Base-by-base conservation (phyloP, 2,888 invertebrate genomes). In the Tinea pellionella region DNA sequence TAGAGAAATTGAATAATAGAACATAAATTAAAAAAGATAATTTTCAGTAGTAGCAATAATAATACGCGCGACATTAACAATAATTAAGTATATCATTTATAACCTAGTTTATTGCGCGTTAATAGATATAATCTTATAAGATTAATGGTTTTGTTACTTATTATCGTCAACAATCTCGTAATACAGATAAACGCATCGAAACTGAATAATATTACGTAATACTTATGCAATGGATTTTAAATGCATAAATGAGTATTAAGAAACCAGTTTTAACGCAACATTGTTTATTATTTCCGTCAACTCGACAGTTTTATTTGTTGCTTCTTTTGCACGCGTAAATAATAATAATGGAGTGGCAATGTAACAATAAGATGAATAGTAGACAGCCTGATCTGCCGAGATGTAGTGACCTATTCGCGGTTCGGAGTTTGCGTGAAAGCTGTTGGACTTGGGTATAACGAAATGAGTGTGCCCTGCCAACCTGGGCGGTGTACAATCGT, bases 171-270 rank as follows among this genome's bases (percentile, higher is more conserved):
- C 37, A 37, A n/a, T 37, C 37, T 37, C 37, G 37, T 37, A 37
- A 37, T 37, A 37, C 19, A 53, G 53, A 53, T 19, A 53, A 53
- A 53, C 53, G 53, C 53, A 53, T 53, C 53, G 53, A 53, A 53
- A 53, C 24, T 24, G 53, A 53, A 53, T n/a, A 53, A 24, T 53
- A 11, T 24, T 24, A 15, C 24, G 53, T 53, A 53, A 53, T 24
- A 24, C 53, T 53, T 53, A 53, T 53, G 53, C 53, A 53, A 53
- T 53, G 53, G 9, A 53, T n/a, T 51, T 53, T 53, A 53, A 53
- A 53, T 53, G 53, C 53, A 53, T 24, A 53, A 19, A 15, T 15
- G 51, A 16, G 12, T 47, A 47, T 53, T 53, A 53, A 18, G 8
- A 12, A 53, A 53, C 53, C 19, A 53, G 53, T 53, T 53, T 24